These are phyloP conservation scores for Micoletzkya japonica DNA, from an alignment of 2,888 invertebrate genomes.

Conservation along the genomic window DNA sequence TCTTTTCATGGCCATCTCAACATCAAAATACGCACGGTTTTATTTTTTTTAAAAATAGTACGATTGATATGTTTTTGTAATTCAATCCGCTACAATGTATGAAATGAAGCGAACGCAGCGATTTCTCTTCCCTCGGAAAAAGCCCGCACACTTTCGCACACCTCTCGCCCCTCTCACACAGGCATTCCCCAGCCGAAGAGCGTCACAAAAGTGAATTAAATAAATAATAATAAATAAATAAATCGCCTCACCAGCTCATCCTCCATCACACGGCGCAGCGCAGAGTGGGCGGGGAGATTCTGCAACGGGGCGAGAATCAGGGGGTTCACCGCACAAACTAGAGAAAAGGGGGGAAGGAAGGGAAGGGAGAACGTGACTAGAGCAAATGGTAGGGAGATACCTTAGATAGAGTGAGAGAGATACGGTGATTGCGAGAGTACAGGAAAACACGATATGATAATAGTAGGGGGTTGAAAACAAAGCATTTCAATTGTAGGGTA, in stretches of 20 bases:
- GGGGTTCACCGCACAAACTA: neutral
- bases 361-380: neutral
- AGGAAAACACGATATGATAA: no score
- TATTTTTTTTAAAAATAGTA: no score
- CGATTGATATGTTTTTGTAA: no score
- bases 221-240: neutral
- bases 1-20: no score
- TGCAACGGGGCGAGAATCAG: neutral
- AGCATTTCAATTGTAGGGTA: no score
- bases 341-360: neutral
- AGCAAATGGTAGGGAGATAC: neutral
- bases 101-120: no score
- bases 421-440: no score
- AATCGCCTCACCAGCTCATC: slow-evolving; percentile 24
- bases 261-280: slow-evolving; percentile 18
- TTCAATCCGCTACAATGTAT: no score
- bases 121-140: no score
- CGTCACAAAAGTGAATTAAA: neutral
- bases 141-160: no score
- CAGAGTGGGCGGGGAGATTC: slow-evolving; percentile 23
- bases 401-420: neutral
- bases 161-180: neutral
- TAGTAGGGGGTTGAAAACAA: no score
- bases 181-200: neutral
- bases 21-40: no score